These are phyloP conservation scores for Solea senegalensis DNA, from an alignment of 2,113 vertebrate genomes.

Conservation along the genomic window DNA sequence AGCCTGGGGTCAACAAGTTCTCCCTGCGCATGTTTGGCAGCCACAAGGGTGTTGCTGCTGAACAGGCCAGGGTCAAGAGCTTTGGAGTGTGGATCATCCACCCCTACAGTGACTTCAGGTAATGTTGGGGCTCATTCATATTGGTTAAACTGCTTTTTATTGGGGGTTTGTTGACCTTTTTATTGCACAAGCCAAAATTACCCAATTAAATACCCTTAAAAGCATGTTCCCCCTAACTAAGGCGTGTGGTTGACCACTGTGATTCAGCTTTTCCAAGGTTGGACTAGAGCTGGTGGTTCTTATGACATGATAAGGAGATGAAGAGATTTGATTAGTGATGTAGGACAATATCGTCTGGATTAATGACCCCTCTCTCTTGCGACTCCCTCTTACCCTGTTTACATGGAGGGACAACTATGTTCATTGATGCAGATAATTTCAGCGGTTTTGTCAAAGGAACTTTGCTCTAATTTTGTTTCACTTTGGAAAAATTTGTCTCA, in stretches of 20 bases:
- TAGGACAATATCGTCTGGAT: conserved; percentile 76
- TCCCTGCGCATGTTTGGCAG: conserved; percentile 96
- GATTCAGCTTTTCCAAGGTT: conserved; percentile 58
- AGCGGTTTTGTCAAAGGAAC: background rate
- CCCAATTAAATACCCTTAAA: background rate
- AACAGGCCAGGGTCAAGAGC: conserved; percentile 94
- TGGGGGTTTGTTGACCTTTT: background rate
- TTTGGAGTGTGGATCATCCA: conserved; percentile 98
- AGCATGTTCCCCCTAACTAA: conserved; percentile 3
- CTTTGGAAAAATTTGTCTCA: conserved; percentile 16
- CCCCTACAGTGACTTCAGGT: conserved; percentile 99
- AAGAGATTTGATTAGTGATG: conserved; percentile 77
- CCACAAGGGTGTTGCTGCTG: conserved; percentile 93
- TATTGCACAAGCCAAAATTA: background rate
- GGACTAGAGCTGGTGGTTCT: conserved; percentile 46
- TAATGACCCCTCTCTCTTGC: conserved; percentile 35
- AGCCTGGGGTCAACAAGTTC: conserved; percentile 97
- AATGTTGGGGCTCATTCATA: conserved; percentile 48
- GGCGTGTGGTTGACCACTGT: conserved; percentile 1
- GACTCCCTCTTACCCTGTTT: conserved; percentile 15
- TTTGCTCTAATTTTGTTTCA: background rate
- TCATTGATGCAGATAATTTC: conserved; percentile 16
- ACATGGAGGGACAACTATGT: background rate
- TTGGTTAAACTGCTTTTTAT: no score
- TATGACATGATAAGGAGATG: conserved; percentile 73